Evolutionary conservation across 2,113 vertebrate genomes (phyloP).

Genomic region (Barnardius zonarius): DNA sequence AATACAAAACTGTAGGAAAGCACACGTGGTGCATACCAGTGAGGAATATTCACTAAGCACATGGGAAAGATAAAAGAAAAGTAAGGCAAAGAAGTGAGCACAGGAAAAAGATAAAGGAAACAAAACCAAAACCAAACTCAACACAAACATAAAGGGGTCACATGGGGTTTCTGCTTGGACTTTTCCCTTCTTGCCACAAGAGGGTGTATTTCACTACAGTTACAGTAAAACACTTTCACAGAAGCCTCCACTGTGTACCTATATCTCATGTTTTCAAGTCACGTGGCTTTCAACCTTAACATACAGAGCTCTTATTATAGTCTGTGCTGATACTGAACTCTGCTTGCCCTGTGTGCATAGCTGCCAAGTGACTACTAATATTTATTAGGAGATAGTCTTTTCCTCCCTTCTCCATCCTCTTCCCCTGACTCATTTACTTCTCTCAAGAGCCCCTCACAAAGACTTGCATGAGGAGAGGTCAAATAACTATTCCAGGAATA

Average conservation of each 20-base stretch:
- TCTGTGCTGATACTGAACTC: not conserved
- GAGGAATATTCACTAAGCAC: not conserved
- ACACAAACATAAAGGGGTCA: not conserved
- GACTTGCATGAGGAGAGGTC: not conserved
- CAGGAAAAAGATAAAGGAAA: not conserved
- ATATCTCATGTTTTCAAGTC: not conserved
- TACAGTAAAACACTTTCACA: not conserved
- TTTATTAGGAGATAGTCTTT: not conserved
- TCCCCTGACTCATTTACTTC: not conserved
- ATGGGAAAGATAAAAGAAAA: not conserved
- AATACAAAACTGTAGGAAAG: not conserved
- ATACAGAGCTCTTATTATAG: not conserved
- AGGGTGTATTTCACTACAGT: conserved; percentile 47
- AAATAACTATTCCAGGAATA: not conserved
- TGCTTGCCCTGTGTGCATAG: too few species aligned
- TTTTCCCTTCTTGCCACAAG: conserved; percentile 56
- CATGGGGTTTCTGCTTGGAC: not conserved
- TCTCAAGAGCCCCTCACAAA: not conserved
- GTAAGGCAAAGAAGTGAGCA: not conserved
- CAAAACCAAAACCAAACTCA: not conserved
- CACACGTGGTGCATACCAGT: not conserved
- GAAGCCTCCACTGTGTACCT: not conserved
- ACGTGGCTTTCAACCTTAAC: not conserved
- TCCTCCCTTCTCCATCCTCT: not conserved
- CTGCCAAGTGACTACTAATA: not conserved